Evolutionary conservation across 2,113 vertebrate genomes (phyloP), one percentile per base, ranked within the genome.

Genomic region (Aptenodytes patagonicus): DNA sequence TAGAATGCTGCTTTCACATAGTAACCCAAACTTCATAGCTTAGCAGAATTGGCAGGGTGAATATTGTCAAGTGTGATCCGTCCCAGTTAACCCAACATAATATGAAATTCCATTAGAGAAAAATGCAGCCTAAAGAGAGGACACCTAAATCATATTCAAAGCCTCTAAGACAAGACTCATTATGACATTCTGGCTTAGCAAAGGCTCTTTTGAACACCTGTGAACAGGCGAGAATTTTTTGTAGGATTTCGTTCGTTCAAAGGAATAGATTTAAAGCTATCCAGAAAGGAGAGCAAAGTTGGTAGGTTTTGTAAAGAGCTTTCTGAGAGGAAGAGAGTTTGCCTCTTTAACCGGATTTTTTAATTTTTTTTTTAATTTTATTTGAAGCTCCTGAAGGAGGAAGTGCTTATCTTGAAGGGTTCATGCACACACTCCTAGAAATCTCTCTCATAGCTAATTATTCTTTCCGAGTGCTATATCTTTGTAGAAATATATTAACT

Each of bases 331-430:
- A 89, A 55, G 9, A 68, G 20, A 83, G 31, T 49, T 72, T 83
- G 38, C 22, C 24, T 46, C 36, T 73, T 12, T 42, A 88, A 60
- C 42, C 19, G 26, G 28, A 73, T 66, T 55, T 2, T 68, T 52
- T 80, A 17, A 11, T 36, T 20, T 13, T n/a, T 10, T 25, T 52
- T 84, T 52, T 36, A 36, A 11, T 92, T 79, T 87, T 81, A 64
- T 68, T 87, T 68, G 38, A 95, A 90, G 71, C 9, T 81, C 29
- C 60, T 91, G 54, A 64, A 94, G 46, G 25, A 93, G 44, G 34
- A 81, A 85, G 36, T 73, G 49, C 75, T 96, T 96, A 91, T 90
- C 84, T 86, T 95, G 87, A 87, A 69, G 68, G 28, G 38, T 49
- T 92, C 93, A 57, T 17, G 14, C 54, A 82, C 58, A 73, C 17